Evolutionary conservation across 2,888 invertebrate genomes (phyloP).

Genomic region (Kryphioiulus occultus): DNA sequence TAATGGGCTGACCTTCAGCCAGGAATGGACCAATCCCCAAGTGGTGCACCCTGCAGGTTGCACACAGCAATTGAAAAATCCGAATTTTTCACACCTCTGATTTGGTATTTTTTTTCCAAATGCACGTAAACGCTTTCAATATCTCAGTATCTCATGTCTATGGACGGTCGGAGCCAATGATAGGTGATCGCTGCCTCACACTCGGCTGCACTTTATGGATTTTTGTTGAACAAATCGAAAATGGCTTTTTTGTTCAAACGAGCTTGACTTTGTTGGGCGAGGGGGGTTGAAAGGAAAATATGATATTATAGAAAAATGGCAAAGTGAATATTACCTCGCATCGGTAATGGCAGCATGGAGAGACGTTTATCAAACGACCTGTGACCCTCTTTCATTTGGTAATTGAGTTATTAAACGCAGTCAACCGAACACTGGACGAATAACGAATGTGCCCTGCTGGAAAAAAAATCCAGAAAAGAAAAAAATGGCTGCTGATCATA

Average conservation of each 20-base stretch:
- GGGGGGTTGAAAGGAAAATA: background rate
- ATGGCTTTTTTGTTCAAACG: conserved; percentile 32
- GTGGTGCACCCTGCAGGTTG: too few relatives aligned
- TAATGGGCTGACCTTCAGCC: too few relatives aligned
- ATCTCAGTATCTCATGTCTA: background rate
- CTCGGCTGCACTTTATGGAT: conserved; percentile 36
- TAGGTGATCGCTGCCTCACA: background rate
- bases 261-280: conserved; percentile 13
- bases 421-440: background rate
- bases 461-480: background rate
- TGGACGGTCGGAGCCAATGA: background rate
- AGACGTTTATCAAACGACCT: conserved; percentile 36
- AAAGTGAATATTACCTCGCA: conserved; percentile 13
- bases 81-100: background rate
- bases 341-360: background rate
- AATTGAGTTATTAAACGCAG: conserved; percentile 34
- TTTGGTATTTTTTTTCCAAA: background rate
- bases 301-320: background rate
- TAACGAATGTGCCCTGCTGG: background rate
- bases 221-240: conserved; percentile 39
- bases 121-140: background rate
- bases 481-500: conserved; percentile 9
- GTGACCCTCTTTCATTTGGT: conserved; percentile 32
- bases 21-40: too few relatives aligned
- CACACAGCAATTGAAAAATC: background rate